These are phyloP conservation scores for Andrena camellia DNA, from an alignment of 2,888 invertebrate genomes.

Conservation along the genomic window DNA sequence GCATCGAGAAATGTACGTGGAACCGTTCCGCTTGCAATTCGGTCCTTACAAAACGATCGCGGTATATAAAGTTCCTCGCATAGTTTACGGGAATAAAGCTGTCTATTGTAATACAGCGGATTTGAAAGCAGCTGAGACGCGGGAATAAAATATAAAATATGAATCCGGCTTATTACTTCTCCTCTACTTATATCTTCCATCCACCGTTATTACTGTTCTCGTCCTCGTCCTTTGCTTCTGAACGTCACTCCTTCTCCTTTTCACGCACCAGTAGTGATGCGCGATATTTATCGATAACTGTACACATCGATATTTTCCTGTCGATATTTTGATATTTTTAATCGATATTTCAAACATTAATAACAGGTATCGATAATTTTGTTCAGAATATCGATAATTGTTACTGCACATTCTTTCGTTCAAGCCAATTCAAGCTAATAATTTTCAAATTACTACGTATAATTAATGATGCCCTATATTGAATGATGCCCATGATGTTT, in stretches of 20 bases:
- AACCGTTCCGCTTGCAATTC: conserved; percentile 14
- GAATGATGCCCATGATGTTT: too few relatives aligned
- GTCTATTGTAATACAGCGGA: conserved; percentile 50
- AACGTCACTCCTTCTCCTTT: conserved; percentile 42
- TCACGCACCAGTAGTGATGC: too few relatives aligned
- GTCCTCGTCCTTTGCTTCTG: conserved; percentile 22
- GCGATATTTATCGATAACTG: too few relatives aligned
- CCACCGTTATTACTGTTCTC: conserved; percentile 48
- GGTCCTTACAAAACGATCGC: conserved; percentile 24
- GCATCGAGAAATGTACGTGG: conserved; percentile 6
- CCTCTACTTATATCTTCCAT: conserved; percentile 36
- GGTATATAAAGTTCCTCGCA: conserved; percentile 25
- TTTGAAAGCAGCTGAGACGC: conserved; percentile 51
- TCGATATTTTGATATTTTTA: too few relatives aligned
- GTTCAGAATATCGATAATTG: too few relatives aligned
- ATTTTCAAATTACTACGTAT: too few relatives aligned
- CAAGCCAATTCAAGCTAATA: too few relatives aligned
- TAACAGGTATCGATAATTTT: too few relatives aligned
- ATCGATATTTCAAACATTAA: too few relatives aligned
- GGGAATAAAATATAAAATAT: conserved; percentile 62
- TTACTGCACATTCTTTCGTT: too few relatives aligned
- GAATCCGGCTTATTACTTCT: conserved; percentile 64
- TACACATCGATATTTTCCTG: too few relatives aligned
- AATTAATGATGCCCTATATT: too few relatives aligned
- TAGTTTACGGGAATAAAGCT: conserved; percentile 42